Conservation (phyloP, 1,140 invertebrate species). For the Spodoptera frugiperda region DNA sequence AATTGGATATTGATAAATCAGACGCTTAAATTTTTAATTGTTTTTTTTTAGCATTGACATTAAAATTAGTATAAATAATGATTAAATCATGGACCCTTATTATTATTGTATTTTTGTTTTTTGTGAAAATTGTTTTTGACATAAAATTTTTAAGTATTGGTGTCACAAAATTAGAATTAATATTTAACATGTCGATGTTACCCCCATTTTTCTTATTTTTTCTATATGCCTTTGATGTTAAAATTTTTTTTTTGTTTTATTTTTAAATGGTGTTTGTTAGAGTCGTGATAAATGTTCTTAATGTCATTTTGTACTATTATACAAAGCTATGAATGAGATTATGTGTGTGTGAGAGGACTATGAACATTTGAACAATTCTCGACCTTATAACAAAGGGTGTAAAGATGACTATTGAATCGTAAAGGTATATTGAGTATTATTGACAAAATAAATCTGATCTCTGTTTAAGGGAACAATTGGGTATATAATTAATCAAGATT, state of each 20-base stretch:
- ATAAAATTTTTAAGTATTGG: neutral
- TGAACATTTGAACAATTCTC: too few relatives aligned
- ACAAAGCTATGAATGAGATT: too few relatives aligned
- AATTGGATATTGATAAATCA: too few relatives aligned
- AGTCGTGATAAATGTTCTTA: too few relatives aligned
- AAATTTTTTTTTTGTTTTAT: too few relatives aligned
- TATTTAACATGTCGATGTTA: neutral
- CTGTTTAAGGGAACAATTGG: constrained; percentile 4
- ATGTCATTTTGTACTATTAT: too few relatives aligned
- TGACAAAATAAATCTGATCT: constrained; percentile 9
- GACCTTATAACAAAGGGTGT: neutral
- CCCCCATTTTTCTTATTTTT: neutral
- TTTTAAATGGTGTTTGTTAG: too few relatives aligned
- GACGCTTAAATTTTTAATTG: neutral
- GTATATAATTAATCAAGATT: neutral
- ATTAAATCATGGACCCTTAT: constrained; percentile 23
- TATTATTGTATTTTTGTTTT: constrained; percentile 5
- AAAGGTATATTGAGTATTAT: too few relatives aligned
- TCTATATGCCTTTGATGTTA: neutral
- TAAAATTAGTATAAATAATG: neutral
- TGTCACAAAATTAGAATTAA: constrained; percentile 28
- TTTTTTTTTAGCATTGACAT: constrained; percentile 20
- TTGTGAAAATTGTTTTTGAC: neutral
- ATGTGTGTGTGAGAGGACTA: too few relatives aligned
- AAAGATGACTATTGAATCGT: neutral